A percentile compares a stretch with the other conserved stretches of the same genome.
phyloP scores from a whole-genome alignment of 1,140 invertebrate genomes.

The Armadillidium nasatum region DNA sequence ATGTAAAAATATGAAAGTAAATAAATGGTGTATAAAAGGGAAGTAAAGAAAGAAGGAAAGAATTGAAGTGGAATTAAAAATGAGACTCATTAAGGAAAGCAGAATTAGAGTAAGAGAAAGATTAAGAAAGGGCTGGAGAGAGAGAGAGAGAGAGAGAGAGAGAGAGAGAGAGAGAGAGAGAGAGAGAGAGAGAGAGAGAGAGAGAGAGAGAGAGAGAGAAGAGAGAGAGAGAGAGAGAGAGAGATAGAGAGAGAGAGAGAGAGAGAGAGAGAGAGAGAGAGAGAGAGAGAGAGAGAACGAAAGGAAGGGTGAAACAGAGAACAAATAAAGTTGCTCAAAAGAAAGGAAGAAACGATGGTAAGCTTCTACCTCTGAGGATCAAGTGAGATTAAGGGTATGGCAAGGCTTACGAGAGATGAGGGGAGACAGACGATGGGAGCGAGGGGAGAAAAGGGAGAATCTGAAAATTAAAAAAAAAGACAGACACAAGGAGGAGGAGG shows the following conservation, averaged over 20 bases:
- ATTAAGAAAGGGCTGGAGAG: not conserved
- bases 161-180: conserved; percentile 2
- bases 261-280: not conserved
- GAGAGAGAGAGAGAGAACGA: not conserved
- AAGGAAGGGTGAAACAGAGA: not conserved
- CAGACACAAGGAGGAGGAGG: no score
- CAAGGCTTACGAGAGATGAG: not conserved
- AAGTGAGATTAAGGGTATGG: conserved; percentile 9
- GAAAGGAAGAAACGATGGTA: not conserved
- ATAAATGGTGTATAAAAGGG: no score
- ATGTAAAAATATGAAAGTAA: no score
- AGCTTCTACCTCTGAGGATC: conserved; percentile 11
- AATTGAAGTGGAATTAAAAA: no score
- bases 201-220: not conserved
- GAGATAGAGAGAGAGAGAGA: not conserved
- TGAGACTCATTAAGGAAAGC: not conserved
- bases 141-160: not conserved
- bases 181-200: conserved; percentile 2
- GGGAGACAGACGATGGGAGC: not conserved
- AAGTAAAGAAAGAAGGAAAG: no score
- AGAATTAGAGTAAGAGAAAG: not conserved
- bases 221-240: not conserved
- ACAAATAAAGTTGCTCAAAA: not conserved
- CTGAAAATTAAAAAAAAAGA: no score
- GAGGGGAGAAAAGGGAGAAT: not conserved